Evolutionary conservation across 2,888 invertebrate species (phyloP).

Genomic region (Pyrrhia umbra): DNA sequence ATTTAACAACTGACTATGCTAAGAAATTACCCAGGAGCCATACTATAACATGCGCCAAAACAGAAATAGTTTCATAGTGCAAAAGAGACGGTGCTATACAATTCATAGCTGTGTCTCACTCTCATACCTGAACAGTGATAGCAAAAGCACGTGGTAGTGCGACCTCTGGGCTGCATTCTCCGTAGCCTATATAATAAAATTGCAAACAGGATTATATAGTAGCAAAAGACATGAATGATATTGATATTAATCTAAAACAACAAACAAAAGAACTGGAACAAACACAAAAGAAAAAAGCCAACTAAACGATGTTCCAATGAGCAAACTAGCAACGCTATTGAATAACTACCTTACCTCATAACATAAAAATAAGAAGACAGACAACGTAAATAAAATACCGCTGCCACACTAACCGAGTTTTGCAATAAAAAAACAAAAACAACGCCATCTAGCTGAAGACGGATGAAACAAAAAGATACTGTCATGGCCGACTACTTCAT

Average conservation of each 20-base stretch:
- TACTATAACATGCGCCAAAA: no score
- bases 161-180: no score
- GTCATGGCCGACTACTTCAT: conserved; percentile 42
- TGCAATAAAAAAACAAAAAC: conserved; percentile 59
- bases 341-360: conserved; percentile 43
- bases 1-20: no score
- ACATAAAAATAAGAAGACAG: conserved; percentile 39
- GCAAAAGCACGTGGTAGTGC: no score
- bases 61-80: no score
- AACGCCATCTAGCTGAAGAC: conserved; percentile 74
- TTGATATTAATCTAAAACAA: neutral
- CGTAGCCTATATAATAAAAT: no score
- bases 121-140: no score
- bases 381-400: conserved; percentile 14
- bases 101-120: no score
- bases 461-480: conserved; percentile 69
- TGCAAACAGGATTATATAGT: no score
- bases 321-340: conserved; percentile 50
- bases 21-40: no score
- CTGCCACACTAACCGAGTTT: conserved; percentile 46
- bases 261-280: neutral
- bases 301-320: conserved; percentile 9
- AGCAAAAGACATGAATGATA: neutral
- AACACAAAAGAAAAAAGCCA: conserved; percentile 2
- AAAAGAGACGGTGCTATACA: no score